Evolutionary conservation across 2,888 invertebrate species (phyloP).

Genomic region (Epistrophella euchroma): DNA sequence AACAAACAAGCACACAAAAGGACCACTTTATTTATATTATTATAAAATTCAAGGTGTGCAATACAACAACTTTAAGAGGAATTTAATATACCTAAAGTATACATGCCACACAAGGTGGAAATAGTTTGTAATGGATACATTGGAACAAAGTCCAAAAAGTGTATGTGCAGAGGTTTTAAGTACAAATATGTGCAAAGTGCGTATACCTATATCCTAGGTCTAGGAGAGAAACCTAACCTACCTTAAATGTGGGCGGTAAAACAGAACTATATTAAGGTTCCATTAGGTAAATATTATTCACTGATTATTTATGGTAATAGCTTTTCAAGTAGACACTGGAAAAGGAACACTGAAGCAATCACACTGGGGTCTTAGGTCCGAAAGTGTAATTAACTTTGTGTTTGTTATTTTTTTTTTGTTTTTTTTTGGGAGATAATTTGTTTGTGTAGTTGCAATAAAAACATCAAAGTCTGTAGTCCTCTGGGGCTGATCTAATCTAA

Average conservation of each 20-base stretch:
- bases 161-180: rapidly evolving
- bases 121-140: slow-evolving; percentile 1
- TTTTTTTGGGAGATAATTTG: not conserved
- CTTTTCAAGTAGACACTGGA: slow-evolving; percentile 42
- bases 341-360: slow-evolving; percentile 58
- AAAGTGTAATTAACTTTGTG: slow-evolving; percentile 62
- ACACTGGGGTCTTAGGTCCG: slow-evolving; percentile 46
- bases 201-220: not conserved
- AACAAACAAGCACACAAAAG: slow-evolving; percentile 27
- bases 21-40: slow-evolving; percentile 59
- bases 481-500: not conserved
- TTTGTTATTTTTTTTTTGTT: not conserved
- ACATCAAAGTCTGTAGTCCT: not conserved
- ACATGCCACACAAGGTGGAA: not conserved
- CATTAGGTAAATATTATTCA: slow-evolving; percentile 71
- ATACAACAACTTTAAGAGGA: not conserved
- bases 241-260: not conserved
- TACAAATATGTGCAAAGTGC: too few relatives aligned
- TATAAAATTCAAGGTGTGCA: slow-evolving; percentile 12
- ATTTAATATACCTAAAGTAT: slow-evolving; percentile 4
- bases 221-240: not conserved
- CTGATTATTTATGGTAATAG: slow-evolving; percentile 74
- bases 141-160: not conserved
- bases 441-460: not conserved
- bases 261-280: slow-evolving; percentile 64